Evolutionary conservation across 2,113 vertebrate genomes (phyloP), one percentile per base, ranked within the genome.

Genomic region (Pterocles gutturalis): DNA sequence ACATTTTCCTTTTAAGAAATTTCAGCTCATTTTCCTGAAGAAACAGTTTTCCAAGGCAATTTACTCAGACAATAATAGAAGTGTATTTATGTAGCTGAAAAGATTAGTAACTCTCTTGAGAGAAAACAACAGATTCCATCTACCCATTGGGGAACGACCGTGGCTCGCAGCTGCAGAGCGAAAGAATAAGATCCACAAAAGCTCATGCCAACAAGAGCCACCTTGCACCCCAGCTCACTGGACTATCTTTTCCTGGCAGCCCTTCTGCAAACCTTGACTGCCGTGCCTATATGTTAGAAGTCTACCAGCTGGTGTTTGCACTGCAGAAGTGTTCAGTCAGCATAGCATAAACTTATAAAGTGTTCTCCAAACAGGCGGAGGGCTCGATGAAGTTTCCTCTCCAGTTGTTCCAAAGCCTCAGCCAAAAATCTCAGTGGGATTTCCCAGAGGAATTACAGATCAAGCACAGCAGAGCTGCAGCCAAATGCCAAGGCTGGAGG

Each of bases 21-120:
- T 76, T 95, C 57, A 87, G 61, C 34, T 91, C 87, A 77, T 73
- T 88, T 34, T 34, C 72, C 80, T 72, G 77, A 92, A 96, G 96
- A 95, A 97, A 96, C 73, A 65, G 77, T 95, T 92, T 96, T 97
- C 86, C 81, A 77, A 87, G 77, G 91, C 96, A 97, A 96, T 97
- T 97, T 95, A 84, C 80, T 96, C 92, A 96, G 92, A 95, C 77
- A 89, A 96, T 96, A 94, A 96, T 91, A 97, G 94, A 96, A 95
- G 57, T 49, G 53, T 97, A 94, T 97, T 97, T 97, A 93, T 95
- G 92, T 93, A 95, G 92, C 95, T 92, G 96, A 91, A 94, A 97
- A 97, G 92, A 97, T 97, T 97, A 97, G 92, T 91, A 94, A 96
- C 61, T 96, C 96, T 97, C 94, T 58, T 82, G 96, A 95, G 97